These are phyloP conservation scores for Epinephelus cyanopodus DNA, from an alignment of 2,113 vertebrate species.

Conservation along the genomic window DNA sequence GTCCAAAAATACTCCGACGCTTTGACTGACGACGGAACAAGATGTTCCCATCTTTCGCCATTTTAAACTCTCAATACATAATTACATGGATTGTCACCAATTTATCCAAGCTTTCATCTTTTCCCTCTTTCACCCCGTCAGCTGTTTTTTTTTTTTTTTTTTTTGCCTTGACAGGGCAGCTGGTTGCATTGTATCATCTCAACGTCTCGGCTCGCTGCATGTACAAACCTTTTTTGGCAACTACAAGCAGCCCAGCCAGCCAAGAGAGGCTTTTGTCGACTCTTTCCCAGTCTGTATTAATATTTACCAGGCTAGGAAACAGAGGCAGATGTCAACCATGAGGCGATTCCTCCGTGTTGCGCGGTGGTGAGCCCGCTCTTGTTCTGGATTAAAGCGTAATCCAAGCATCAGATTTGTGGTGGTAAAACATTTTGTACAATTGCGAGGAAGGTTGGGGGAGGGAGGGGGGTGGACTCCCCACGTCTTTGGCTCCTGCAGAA, in stretches of 20 bases:
- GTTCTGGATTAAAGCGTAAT: slow-evolving; percentile 72
- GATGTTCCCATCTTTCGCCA: slow-evolving; percentile 46
- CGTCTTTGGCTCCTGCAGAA: slow-evolving; percentile 1
- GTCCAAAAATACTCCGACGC: slow-evolving; percentile 42
- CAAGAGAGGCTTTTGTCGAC: slow-evolving; percentile 69
- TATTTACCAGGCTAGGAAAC: slow-evolving; percentile 76
- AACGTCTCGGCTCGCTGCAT: slow-evolving; percentile 55
- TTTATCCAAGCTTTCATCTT: slow-evolving; percentile 50
- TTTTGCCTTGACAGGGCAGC: slow-evolving; percentile 39
- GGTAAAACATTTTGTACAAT: slow-evolving; percentile 38
- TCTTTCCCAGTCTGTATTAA: slow-evolving; percentile 76
- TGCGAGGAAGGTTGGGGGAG: not conserved
- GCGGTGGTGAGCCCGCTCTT: slow-evolving; percentile 56
- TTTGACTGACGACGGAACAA: slow-evolving; percentile 31
- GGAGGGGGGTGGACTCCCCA: not conserved
- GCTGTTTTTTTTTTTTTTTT: slow-evolving; percentile 25
- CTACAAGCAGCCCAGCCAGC: slow-evolving; percentile 59
- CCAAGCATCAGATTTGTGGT: slow-evolving; percentile 63
- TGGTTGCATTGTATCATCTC: slow-evolving; percentile 66
- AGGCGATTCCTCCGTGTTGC: slow-evolving; percentile 40
- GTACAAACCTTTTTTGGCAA: slow-evolving; percentile 71
- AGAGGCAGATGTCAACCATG: slow-evolving; percentile 69
- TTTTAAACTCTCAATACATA: slow-evolving; percentile 47
- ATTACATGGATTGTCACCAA: slow-evolving; percentile 52
- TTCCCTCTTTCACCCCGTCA: slow-evolving; percentile 39